Evolutionary conservation across 1,140 invertebrate genomes (phyloP), one percentile per base, ranked within the genome.

Genomic region (Pteromalus puparum): DNA sequence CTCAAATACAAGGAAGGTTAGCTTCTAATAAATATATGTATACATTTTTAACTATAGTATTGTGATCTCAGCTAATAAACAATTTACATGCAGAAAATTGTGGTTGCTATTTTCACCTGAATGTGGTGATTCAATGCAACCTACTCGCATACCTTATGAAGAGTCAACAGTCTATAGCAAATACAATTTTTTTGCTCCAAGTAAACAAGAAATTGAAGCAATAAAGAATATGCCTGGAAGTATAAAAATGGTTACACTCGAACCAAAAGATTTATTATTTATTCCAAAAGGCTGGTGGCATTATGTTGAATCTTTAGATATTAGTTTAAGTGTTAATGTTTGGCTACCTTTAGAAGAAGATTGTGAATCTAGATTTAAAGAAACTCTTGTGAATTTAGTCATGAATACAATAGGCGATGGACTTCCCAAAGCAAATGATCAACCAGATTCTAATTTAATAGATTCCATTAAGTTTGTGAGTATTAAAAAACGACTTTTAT

Each of bases 231-330:
- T 87, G 38, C 65, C 83, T 75, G 80, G 85, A 24, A 87, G 74
- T 38, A 81, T 89, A 70, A 90, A 93, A 93, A 92, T 94, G 46
- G 93, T 97, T 26, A 94, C 93, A 28, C 92, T 99, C 42, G 93
- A 96, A 74, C 95, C 97, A 12, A 98, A 97, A 2, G 97, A 99
- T 93, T 96, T 98, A 9, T 92, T 99, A 13, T 95, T 97, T 90
- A 96, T 99, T 1, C 98, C 98, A 12, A 94, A 95, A 87, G 95
- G 97, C 78, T 99, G 98, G 98, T 99, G 98, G 98, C 98, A 99
- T 94, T 98, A 97, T 93, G 98, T 99, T 7, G 97, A 98, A 92
- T 97, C 97, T 88, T 88, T 97, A 70, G 95, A 95, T 84, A 92
- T 94, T 26, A 94, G 96, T 26, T 94, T 99, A 21, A 96, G 97